A percentile compares a stretch with the other conserved stretches of the same genome.
Conservation (phyloP, 2,888 invertebrate species). For the Helleia helle region DNA sequence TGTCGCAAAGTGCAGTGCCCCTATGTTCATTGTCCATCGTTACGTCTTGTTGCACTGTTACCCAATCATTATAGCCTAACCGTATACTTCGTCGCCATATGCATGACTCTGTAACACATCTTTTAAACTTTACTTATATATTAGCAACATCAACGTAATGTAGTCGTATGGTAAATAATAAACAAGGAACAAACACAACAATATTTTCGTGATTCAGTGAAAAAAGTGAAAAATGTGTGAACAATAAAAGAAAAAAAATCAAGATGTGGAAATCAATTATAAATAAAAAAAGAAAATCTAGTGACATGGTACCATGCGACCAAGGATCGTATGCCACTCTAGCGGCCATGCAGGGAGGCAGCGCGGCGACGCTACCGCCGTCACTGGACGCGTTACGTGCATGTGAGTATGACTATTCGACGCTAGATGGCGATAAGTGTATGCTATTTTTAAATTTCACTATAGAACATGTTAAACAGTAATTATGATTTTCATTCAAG, state of each 20-base stretch:
- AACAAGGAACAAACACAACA: neutral
- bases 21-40: slow-evolving; percentile 48
- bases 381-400: slow-evolving; percentile 66
- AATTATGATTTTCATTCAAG: too few species aligned
- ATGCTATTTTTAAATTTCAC: too few species aligned
- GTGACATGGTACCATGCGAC: slow-evolving; percentile 54
- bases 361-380: slow-evolving; percentile 64
- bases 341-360: slow-evolving; percentile 63
- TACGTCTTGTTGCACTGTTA: slow-evolving; percentile 37
- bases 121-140: too few species aligned
- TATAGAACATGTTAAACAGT: too few species aligned
- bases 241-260: slow-evolving; percentile 51
- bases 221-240: slow-evolving; percentile 54
- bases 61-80: slow-evolving; percentile 49
- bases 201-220: slow-evolving; percentile 18
- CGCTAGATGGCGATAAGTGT: slow-evolving; percentile 37
- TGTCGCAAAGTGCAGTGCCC: slow-evolving; percentile 45
- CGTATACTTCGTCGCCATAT: slow-evolving; percentile 18
- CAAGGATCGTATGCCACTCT: slow-evolving; percentile 60
- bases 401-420: slow-evolving; percentile 57
- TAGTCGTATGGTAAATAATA: too few species aligned
- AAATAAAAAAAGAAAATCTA: slow-evolving; percentile 61
- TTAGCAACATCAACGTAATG: too few species aligned
- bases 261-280: slow-evolving; percentile 68
- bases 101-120: too few species aligned